Evolutionary conservation across 2,113 vertebrate genomes (phyloP).

Genomic region (Dipodomys stephensi): DNA sequence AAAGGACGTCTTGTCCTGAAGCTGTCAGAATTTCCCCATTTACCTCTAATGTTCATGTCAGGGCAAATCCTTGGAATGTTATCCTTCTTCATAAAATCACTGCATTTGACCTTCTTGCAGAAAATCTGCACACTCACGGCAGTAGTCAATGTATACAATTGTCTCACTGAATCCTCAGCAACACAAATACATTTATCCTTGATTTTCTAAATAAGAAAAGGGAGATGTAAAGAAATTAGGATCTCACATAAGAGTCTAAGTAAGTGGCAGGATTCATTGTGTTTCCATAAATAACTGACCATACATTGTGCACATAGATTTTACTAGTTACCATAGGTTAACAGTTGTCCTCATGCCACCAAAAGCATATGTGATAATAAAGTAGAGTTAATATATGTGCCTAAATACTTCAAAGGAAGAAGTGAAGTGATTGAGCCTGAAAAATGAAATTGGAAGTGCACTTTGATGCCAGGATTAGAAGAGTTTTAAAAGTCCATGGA

Average conservation of each 20-base stretch:
- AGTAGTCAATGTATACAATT: neutral
- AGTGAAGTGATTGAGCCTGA: neutral
- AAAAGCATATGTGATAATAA: neutral
- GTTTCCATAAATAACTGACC: neutral
- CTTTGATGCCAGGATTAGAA: neutral
- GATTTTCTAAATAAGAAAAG: constrained; percentile 32
- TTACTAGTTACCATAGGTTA: neutral
- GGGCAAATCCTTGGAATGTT: neutral
- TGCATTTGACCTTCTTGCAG: neutral
- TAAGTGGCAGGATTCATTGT: constrained; percentile 15
- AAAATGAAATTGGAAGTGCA: constrained; percentile 12
- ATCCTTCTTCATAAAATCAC: neutral
- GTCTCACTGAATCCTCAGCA: neutral
- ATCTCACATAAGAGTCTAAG: neutral
- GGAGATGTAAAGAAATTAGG: neutral
- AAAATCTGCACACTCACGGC: neutral
- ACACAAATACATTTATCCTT: neutral
- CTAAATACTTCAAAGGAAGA: constrained; percentile 20
- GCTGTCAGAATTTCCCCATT: neutral
- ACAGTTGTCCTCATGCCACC: neutral
- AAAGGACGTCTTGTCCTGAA: constrained; percentile 11
- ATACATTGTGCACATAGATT: neutral
- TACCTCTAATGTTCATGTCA: neutral
- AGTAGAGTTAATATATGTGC: neutral
- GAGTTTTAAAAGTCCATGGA: neutral